Conservation (phyloP, 2,113 vertebrate species). For the Pongo pygmaeus region DNA sequence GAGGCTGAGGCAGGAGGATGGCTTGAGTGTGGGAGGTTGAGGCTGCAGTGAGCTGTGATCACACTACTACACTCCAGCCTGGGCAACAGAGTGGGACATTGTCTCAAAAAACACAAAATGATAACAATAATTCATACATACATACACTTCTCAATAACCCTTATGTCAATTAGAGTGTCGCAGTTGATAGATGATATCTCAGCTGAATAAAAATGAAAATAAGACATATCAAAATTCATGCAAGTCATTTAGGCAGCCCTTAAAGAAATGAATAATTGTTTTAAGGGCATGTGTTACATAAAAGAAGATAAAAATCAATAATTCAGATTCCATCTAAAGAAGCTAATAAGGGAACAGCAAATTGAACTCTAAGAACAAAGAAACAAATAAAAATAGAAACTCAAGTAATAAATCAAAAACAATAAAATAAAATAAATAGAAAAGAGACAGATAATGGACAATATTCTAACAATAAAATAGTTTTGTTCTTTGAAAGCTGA, state of each 20-base stretch:
- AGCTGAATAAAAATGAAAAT: neutral
- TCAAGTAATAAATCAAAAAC: neutral
- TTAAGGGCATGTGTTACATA: neutral
- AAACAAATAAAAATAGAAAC: neutral
- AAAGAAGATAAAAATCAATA: neutral
- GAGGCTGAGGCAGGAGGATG: too few species aligned
- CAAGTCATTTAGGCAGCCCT: neutral
- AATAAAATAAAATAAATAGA: neutral
- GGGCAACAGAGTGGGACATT: too few species aligned
- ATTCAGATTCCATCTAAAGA: neutral
- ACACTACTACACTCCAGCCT: too few species aligned
- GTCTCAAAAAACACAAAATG: too few species aligned
- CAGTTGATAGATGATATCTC: neutral
- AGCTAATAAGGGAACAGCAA: neutral
- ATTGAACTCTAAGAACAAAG: neutral
- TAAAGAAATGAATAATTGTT: neutral
- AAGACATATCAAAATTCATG: neutral
- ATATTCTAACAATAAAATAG: neutral
- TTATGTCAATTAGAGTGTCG: neutral
- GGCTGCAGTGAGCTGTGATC: too few species aligned
- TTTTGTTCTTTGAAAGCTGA: neutral
- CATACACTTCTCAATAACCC: neutral
- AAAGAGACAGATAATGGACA: neutral
- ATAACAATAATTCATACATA: neutral
- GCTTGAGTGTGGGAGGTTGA: too few species aligned